Conservation (phyloP, 2,888 invertebrate genomes). For the Pseudeuparius sepicola region DNA sequence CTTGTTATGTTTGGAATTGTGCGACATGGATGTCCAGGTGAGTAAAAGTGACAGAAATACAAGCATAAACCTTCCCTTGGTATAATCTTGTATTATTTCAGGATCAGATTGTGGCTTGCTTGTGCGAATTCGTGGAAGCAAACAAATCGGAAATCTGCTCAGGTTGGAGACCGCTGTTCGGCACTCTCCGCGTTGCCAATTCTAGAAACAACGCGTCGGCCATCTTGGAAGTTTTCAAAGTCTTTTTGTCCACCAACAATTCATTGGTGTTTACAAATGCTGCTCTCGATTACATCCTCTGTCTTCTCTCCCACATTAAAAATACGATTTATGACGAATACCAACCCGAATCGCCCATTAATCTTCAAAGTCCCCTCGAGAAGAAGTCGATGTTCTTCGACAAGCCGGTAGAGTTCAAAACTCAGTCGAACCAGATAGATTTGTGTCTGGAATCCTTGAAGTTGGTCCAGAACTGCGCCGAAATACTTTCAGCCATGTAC, state of each 20-base stretch:
- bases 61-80: too few relatives aligned
- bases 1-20: constrained; percentile 82
- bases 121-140: constrained; percentile 93
- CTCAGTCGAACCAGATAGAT: constrained; percentile 38
- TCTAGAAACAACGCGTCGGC: constrained; percentile 56
- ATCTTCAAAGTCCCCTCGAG: constrained; percentile 23
- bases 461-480: constrained; percentile 76
- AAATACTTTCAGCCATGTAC: constrained; percentile 84
- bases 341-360: constrained; percentile 21
- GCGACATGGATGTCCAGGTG: constrained; percentile 81
- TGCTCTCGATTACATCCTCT: constrained; percentile 86
- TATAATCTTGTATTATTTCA: constrained; percentile 17
- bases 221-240: constrained; percentile 84
- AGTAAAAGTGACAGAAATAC: constrained; percentile 1
- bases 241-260: constrained; percentile 88
- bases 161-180: constrained; percentile 94
- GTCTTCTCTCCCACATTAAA: constrained; percentile 68
- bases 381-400: constrained; percentile 29
- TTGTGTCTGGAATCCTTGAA: constrained; percentile 71
- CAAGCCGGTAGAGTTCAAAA: constrained; percentile 31
- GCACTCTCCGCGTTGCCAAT: constrained; percentile 81
- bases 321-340: constrained; percentile 47
- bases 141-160: constrained; percentile 88
- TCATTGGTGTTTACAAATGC: constrained; percentile 90
- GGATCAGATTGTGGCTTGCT: constrained; percentile 85